Evolutionary conservation across 2,113 vertebrate species (phyloP).

Genomic region (Rhinopomastus cyanomelas): DNA sequence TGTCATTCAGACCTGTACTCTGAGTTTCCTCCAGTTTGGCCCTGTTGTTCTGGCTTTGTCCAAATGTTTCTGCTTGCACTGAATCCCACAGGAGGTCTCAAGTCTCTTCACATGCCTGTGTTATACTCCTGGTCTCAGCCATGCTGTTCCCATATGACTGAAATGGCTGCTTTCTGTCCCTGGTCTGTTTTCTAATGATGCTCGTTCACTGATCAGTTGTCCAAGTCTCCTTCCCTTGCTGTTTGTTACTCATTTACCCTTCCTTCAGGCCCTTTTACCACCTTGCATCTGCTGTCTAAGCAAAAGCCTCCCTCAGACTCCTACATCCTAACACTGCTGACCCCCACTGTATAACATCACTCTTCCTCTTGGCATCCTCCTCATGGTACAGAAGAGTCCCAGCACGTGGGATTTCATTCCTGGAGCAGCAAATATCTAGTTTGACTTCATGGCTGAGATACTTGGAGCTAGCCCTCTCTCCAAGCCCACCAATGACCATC

Average conservation of each 20-base stretch:
- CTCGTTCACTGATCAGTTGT: background rate
- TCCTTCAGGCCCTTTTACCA: background rate
- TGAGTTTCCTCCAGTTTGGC: background rate
- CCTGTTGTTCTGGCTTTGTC: background rate
- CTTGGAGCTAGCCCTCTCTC: background rate
- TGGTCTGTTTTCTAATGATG: background rate
- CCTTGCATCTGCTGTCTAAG: background rate
- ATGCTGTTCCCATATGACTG: background rate
- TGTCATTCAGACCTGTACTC: background rate
- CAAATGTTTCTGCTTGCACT: background rate
- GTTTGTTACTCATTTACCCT: background rate
- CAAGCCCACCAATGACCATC: background rate
- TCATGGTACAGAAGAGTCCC: background rate
- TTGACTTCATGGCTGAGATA: background rate
- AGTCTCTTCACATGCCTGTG: background rate
- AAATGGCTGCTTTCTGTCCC: background rate
- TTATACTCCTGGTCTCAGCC: background rate
- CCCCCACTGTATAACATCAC: rapidly evolving
- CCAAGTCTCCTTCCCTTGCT: background rate
- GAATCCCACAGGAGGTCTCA: background rate
- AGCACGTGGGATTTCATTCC: background rate
- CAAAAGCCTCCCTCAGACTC: background rate
- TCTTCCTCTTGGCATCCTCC: background rate
- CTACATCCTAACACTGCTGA: background rate
- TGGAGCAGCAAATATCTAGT: background rate